phyloP scores from a whole-genome alignment of 1,140 invertebrate species.

The Ridgeia piscesae region DNA sequence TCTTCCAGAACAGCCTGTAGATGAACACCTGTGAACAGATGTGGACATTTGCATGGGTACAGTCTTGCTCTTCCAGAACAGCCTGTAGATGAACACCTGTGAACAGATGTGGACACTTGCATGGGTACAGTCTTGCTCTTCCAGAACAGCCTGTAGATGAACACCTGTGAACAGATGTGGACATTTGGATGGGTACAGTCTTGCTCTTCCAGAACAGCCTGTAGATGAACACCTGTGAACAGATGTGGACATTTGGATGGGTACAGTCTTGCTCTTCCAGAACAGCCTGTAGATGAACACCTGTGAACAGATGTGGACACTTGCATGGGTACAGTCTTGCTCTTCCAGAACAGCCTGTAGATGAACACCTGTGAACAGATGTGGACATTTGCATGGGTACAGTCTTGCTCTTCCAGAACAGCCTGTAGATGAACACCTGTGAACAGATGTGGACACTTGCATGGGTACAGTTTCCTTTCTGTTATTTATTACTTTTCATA shows the following conservation, averaged over 20 bases:
- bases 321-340: too few species aligned
- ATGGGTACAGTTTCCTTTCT: not conserved
- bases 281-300: conserved; percentile 98
- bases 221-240: conserved; percentile 89
- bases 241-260: not conserved
- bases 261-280: conserved; percentile 92
- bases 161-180: conserved; percentile 69
- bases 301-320: conserved; percentile 56
- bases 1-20: conserved; percentile 97
- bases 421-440: too few species aligned
- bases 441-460: too few species aligned
- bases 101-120: conserved; percentile 28
- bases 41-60: not conserved
- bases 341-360: conserved; percentile 97
- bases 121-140: too few species aligned
- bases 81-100: conserved; percentile 94
- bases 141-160: conserved; percentile 98
- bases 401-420: too few species aligned
- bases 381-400: not conserved
- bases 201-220: conserved; percentile 95
- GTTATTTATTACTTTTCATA: not conserved
- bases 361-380: conserved; percentile 81
- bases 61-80: conserved; percentile 96
- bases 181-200: too few species aligned
- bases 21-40: conserved; percentile 81